Conservation (phyloP, 2,888 invertebrate species). For the Lepidochrysops patricia region DNA sequence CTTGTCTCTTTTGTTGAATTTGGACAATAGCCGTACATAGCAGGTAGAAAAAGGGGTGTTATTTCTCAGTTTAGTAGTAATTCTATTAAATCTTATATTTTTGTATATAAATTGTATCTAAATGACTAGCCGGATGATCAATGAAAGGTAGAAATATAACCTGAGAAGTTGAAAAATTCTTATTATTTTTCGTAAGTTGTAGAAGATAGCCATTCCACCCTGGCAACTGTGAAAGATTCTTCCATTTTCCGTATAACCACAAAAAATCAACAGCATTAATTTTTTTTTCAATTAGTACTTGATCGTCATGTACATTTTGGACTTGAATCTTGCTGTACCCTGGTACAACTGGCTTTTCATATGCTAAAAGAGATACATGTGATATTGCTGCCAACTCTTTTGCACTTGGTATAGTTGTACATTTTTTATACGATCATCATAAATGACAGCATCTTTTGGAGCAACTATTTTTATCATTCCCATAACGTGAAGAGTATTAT, state of each 20-base stretch:
- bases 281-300: constrained; percentile 24
- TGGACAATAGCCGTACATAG: too few species aligned
- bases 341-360: constrained; percentile 27
- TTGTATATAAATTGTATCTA: constrained; percentile 32
- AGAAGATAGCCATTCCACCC: constrained; percentile 40
- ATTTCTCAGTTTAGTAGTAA: too few species aligned
- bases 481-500: constrained; percentile 23
- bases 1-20: too few species aligned
- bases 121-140: constrained; percentile 33
- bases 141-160: constrained; percentile 37
- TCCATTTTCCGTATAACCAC: too few species aligned
- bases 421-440: constrained; percentile 32
- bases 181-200: constrained; percentile 28
- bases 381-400: constrained; percentile 27
- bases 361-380: constrained; percentile 28
- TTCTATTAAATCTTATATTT: too few species aligned
- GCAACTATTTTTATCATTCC: constrained; percentile 24
- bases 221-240: constrained; percentile 29
- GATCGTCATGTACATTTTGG: constrained; percentile 29
- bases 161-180: constrained; percentile 27
- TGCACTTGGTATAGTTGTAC: constrained; percentile 29
- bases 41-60: too few species aligned
- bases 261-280: constrained; percentile 22
- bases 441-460: constrained; percentile 24
- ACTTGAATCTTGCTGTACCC: constrained; percentile 29